Percentiles rank a stretch among this genome's conserved stretches.
These are phyloP conservation scores for Philopotamus ludificatus DNA, from an alignment of 1,140 invertebrate species.

Conservation along the genomic window DNA sequence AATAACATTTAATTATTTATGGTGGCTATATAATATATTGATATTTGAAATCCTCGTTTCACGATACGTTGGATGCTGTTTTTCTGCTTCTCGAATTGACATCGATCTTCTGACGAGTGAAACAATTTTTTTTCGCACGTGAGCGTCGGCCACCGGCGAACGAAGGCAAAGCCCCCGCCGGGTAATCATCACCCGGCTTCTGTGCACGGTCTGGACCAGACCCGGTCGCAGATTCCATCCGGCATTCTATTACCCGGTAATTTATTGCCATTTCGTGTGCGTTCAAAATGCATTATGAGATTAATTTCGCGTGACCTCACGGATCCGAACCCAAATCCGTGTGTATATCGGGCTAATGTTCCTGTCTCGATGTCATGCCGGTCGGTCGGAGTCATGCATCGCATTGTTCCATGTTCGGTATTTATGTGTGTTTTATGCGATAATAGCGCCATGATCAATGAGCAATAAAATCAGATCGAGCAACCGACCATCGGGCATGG, in stretches of 20 bases:
- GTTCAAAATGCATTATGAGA: constrained; percentile 24
- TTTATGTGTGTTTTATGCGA: too few relatives aligned
- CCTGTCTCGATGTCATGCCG: neutral
- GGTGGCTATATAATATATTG: too few relatives aligned
- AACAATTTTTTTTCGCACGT: neutral
- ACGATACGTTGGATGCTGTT: too few relatives aligned
- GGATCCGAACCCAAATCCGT: constrained; percentile 18
- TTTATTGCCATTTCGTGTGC: constrained; percentile 30
- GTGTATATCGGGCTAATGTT: neutral
- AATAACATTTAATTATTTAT: too few relatives aligned
- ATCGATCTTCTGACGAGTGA: neutral
- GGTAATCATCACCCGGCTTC: constrained; percentile 8
- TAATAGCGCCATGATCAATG: too few relatives aligned
- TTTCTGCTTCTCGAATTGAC: too few relatives aligned
- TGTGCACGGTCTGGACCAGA: constrained; percentile 2
- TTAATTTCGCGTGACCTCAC: constrained; percentile 28
- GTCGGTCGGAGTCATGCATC: neutral
- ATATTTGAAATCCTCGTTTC: too few relatives aligned
- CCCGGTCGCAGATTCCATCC: neutral
- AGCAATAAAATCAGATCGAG: too few relatives aligned
- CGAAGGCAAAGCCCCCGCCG: neutral
- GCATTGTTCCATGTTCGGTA: neutral
- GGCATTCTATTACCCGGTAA: constrained; percentile 13
- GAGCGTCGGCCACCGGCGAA: neutral
- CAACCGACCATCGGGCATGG: too few relatives aligned